Conservation (phyloP, 2,888 invertebrate species). For the Parasteatoda lunata region DNA sequence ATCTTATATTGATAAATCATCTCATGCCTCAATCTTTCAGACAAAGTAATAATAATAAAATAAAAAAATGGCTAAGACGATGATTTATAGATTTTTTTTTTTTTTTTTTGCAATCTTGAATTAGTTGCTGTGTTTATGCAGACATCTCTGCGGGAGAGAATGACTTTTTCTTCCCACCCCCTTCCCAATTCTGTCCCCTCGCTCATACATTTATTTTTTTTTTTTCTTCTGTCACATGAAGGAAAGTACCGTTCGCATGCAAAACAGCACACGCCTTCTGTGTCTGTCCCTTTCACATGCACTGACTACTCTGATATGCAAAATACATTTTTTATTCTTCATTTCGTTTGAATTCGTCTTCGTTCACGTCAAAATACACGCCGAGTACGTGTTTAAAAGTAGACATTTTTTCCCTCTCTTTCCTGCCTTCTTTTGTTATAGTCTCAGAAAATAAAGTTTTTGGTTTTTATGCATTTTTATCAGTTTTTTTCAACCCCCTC, state of each 20-base stretch:
- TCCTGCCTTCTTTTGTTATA: constrained; percentile 29
- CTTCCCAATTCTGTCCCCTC: constrained; percentile 16
- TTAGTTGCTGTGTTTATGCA: constrained; percentile 63
- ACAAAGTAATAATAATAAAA: no score
- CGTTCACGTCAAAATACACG: constrained; percentile 32
- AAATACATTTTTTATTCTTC: constrained; percentile 38
- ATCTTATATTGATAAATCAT: no score
- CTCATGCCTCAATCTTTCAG: no score
- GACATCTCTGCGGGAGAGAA: constrained; percentile 46
- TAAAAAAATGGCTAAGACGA: no score
- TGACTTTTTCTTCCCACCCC: constrained; percentile 32
- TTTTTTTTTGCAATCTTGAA: constrained; percentile 31
- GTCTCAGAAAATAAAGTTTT: constrained; percentile 42
- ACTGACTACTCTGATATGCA: constrained; percentile 56
- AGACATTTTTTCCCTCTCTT: constrained; percentile 1
- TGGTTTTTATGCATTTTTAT: constrained; percentile 14
- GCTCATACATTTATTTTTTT: not conserved
- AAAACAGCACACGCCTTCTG: constrained; percentile 53
- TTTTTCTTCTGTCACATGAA: constrained; percentile 23
- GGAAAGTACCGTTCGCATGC: constrained; percentile 56
- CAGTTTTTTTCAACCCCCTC: not conserved
- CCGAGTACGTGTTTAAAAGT: constrained; percentile 40
- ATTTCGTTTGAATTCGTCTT: constrained; percentile 1
- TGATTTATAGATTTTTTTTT: constrained; percentile 57
- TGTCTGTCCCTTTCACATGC: constrained; percentile 31